Percentiles rank a stretch among this genome's conserved stretches.
Evolutionary conservation across 2,888 invertebrate species (phyloP).

Genomic region (Sisyra terminalis): DNA sequence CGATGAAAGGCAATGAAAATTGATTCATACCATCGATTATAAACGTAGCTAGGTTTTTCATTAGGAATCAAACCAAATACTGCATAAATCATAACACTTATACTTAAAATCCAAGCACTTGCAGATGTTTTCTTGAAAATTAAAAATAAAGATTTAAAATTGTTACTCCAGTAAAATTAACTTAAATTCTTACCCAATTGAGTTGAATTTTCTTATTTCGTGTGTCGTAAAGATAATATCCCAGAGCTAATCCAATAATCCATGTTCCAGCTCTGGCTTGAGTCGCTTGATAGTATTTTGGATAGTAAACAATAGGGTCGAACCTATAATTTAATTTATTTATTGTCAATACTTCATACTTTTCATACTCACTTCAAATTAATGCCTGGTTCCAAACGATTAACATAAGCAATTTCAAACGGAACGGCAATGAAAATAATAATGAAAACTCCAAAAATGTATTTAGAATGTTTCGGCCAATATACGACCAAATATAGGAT

Average conservation of each 20-base stretch:
- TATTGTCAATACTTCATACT: too few species aligned
- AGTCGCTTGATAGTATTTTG: conserved; percentile 10
- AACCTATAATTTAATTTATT: not conserved
- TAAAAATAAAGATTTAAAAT: not conserved
- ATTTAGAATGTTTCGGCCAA: conserved; percentile 14
- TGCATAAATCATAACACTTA: not conserved
- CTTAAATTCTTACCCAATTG: not conserved
- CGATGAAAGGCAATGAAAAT: conserved; percentile 10
- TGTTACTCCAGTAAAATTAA: not conserved
- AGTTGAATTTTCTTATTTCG: conserved; percentile 2
- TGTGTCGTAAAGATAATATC: conserved; percentile 10
- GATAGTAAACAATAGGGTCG: not conserved
- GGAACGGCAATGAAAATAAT: conserved; percentile 16
- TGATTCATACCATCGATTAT: not conserved
- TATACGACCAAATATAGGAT: conserved; percentile 20
- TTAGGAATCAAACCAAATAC: not conserved
- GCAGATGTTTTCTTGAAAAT: not conserved
- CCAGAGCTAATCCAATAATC: conserved; percentile 13
- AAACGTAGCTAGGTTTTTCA: not conserved
- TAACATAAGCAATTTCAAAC: conserved; percentile 15
- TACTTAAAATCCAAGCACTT: not conserved
- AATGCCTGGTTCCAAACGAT: conserved; percentile 10
- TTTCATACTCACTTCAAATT: not conserved
- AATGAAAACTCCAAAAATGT: conserved; percentile 14
- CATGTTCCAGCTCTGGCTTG: conserved; percentile 13